Conservation (phyloP, 1,140 invertebrate species). For the Pseudachorutes palmiensis region DNA sequence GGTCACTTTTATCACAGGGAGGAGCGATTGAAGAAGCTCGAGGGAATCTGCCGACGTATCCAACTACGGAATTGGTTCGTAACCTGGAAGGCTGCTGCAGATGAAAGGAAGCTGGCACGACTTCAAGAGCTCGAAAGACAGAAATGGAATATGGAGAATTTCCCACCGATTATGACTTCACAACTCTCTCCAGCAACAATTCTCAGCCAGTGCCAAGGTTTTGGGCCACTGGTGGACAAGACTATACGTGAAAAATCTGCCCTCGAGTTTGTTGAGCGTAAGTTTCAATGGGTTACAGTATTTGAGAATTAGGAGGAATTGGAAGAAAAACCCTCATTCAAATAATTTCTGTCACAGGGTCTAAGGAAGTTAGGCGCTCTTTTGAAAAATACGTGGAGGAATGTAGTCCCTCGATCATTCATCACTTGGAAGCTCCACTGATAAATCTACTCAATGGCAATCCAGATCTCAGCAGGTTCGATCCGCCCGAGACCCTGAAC, state of each 20-base stretch:
- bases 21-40: not conserved
- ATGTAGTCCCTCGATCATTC: slow-evolving; percentile 3
- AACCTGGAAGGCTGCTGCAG: not conserved
- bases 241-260: not conserved
- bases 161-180: not conserved
- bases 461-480: not conserved
- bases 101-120: not conserved
- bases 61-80: not conserved
- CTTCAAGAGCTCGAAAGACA: not conserved
- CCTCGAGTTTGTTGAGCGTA: not conserved
- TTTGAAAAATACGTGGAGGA: not conserved
- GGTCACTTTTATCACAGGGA: not conserved
- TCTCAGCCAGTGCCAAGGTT: not conserved
- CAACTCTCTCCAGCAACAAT: slow-evolving; percentile 11
- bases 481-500: not conserved
- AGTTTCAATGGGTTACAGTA: not conserved
- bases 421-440: not conserved
- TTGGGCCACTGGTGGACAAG: not conserved
- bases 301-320: not conserved
- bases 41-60: not conserved
- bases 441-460: not conserved
- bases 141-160: slow-evolving; percentile 3
- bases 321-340: no score
- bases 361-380: not conserved
- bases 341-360: no score